Evolutionary conservation across 2,888 invertebrate species (phyloP), one percentile per base, ranked within the genome.

Genomic region (Agrotis puta): DNA sequence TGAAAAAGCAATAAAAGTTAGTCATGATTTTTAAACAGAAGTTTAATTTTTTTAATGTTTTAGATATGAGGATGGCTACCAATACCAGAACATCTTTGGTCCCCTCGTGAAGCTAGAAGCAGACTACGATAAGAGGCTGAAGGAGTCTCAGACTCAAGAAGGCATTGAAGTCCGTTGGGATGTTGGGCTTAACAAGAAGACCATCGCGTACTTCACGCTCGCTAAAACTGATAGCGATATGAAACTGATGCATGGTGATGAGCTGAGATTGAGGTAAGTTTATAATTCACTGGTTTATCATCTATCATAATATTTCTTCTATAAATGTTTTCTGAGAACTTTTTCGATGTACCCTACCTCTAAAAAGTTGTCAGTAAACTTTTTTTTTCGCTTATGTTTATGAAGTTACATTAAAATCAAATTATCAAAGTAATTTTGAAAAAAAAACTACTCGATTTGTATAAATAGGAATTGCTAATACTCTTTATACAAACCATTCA

Each of bases 191-290:
- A 99, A 99, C 91, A 99, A 99, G 95, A 99, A 99, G 92, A 98
- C 98, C 0, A 99, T 99, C 69, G 99, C 99, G 0, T 99, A 99
- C 92, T 99, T 99, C 91, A 98, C 98, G 65, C 96, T 99, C 65
- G 99, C 99, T 4, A 99, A 99, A 95, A 99, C 99, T 3, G 99
- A 99, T 89, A 99, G 99, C 73, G 99, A 99, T 89, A 99, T 99
- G 99, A 99, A 99, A 91, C 94, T 99, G 66, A 99, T 99, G 99
- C 99, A 99, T 90, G 99, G 99, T 11, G 99, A 99, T 96, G 99
- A 99, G 92, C 93, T 99, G 67, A 97, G 99, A 86, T 96, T 99
- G 83, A 98, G 99, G 88, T 96, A 86, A 83, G 63, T 81, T 43
- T 14, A 58, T 4, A 64, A 51, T 39, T 11, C 1, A 59, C 13